Conservation (phyloP, 2,797 vertebrate species). For the Lerista edwardsae region DNA sequence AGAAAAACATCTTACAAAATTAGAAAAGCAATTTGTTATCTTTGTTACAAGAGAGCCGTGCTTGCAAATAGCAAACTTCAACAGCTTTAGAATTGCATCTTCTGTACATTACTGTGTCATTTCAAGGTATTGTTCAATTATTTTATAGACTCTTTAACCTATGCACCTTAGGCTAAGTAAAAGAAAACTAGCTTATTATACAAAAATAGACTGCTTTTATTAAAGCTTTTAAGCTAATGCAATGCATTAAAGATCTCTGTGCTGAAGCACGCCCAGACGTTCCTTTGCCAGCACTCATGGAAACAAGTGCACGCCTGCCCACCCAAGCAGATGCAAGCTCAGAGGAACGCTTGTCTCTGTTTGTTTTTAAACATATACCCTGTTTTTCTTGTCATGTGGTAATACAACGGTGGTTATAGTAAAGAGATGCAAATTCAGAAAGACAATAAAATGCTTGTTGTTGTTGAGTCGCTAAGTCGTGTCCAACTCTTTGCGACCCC, state of each 20-base stretch:
- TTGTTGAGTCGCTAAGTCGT: too few species aligned
- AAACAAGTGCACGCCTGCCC: neutral
- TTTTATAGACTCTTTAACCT: conserved; percentile 18
- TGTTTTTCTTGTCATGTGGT: too few species aligned
- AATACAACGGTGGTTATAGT: too few species aligned
- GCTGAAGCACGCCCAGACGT: neutral
- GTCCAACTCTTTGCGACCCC: too few species aligned
- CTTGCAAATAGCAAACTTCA: neutral
- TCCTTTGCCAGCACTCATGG: neutral
- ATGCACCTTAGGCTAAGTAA: neutral
- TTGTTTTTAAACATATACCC: too few species aligned
- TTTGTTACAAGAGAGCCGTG: neutral
- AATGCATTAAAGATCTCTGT: neutral
- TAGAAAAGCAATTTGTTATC: neutral
- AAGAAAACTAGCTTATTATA: neutral
- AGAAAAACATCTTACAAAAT: too few species aligned
- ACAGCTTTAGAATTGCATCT: neutral
- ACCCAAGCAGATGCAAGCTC: neutral
- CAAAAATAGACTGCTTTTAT: neutral
- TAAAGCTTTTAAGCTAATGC: neutral
- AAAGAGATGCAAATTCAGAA: too few species aligned
- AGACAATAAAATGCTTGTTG: too few species aligned
- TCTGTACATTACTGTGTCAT: neutral
- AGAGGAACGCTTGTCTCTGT: neutral
- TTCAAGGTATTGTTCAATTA: neutral